Conservation (phyloP, 2,113 vertebrate species). For the Psophia crepitans region DNA sequence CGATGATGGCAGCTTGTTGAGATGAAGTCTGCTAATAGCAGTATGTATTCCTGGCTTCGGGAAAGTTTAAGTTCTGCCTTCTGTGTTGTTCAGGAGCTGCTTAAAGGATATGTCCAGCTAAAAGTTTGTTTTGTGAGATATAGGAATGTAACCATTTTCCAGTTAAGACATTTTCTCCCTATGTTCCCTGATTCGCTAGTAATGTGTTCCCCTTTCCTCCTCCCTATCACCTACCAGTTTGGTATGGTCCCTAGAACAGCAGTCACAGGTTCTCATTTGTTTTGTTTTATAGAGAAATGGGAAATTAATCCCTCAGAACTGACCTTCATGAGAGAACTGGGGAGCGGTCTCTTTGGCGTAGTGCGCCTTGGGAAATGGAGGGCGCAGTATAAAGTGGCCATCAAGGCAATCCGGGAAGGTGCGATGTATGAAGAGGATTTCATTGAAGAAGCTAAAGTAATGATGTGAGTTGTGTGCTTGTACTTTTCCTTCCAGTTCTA, state of each 20-base stretch:
- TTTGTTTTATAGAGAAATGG: constrained; percentile 83
- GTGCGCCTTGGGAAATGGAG: constrained; percentile 93
- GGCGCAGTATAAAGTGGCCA: constrained; percentile 89
- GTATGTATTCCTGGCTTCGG: neutral
- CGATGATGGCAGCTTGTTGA: neutral
- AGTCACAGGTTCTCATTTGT: neutral
- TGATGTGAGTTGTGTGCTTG: constrained; percentile 83
- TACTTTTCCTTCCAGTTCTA: neutral
- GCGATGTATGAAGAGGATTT: constrained; percentile 97
- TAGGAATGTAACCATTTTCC: neutral
- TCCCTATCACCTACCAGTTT: neutral
- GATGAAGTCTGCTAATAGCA: neutral
- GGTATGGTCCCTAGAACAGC: neutral
- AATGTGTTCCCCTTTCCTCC: neutral
- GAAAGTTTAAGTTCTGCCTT: neutral
- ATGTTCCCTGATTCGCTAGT: neutral
- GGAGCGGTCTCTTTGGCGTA: constrained; percentile 88
- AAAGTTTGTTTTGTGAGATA: neutral
- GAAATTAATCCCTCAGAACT: constrained; percentile 91
- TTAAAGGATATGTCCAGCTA: neutral
- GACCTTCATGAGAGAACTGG: constrained; percentile 93
- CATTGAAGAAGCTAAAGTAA: constrained; percentile 94
- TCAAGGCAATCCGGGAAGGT: constrained; percentile 91
- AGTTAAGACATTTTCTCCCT: neutral
- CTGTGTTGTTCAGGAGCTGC: neutral